Conservation (phyloP, 1,140 invertebrate species). For the Drosophila quadrilineata region DNA sequence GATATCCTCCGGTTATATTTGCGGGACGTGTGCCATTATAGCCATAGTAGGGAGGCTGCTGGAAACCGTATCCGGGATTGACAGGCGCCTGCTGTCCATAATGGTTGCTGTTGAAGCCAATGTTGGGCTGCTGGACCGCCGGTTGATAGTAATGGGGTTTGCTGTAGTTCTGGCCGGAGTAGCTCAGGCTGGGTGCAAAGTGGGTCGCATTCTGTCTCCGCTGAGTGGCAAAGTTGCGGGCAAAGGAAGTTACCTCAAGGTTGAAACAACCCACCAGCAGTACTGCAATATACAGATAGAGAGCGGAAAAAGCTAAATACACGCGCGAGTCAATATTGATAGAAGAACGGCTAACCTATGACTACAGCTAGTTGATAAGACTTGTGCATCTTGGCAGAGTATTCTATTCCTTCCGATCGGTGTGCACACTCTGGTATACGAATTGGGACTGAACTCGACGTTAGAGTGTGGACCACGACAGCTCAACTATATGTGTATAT, state of each 20-base stretch:
- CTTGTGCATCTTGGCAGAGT: conserved; percentile 24
- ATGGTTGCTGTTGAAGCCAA: neutral
- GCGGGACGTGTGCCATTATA: neutral
- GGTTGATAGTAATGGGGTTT: neutral
- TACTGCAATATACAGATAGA: conserved; percentile 9
- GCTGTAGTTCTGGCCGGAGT: neutral
- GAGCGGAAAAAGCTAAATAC: neutral
- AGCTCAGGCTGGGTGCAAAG: conserved; percentile 19
- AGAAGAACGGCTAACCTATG: conserved; percentile 34
- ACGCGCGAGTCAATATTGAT: neutral
- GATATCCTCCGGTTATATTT: conserved; percentile 1
- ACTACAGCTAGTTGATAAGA: conserved; percentile 33
- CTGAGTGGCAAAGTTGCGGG: neutral
- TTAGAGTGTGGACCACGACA: neutral
- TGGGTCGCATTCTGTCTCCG: conserved; percentile 26
- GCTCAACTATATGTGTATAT: no score
- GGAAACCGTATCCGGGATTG: neutral
- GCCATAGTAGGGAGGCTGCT: neutral
- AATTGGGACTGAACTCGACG: conserved; percentile 32
- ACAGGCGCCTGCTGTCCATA: neutral
- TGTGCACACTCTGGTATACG: conserved; percentile 16
- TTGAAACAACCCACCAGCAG: conserved; percentile 30
- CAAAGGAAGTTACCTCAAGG: conserved; percentile 1
- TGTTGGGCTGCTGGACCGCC: neutral
- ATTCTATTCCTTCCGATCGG: neutral